phyloP scores from a whole-genome alignment of 2,888 invertebrate genomes.

The Sphaeridia pumilis region DNA sequence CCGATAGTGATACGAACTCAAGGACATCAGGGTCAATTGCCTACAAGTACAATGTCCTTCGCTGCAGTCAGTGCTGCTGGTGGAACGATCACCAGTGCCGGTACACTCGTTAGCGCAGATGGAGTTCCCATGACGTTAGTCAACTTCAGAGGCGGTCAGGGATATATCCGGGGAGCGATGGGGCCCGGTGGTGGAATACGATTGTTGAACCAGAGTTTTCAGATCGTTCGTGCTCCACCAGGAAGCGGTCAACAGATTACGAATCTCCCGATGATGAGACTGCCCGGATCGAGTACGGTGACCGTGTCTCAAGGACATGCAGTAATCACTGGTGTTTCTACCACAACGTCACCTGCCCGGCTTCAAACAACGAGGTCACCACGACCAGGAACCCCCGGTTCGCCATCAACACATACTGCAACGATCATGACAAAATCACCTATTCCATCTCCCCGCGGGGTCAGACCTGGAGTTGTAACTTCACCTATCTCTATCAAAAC shows the following conservation, averaged over 20 bases:
- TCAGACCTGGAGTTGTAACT: conserved; percentile 4
- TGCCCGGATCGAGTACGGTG: conserved; percentile 24
- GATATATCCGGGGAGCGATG: conserved; percentile 11
- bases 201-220: conserved; percentile 17
- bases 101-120: background rate
- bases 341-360: conserved; percentile 12
- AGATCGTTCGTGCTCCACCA: conserved; percentile 23
- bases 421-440: conserved; percentile 21
- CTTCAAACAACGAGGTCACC: conserved; percentile 5
- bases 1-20: conserved; percentile 29
- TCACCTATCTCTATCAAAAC: conserved; percentile 11
- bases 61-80: conserved; percentile 13
- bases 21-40: conserved; percentile 1
- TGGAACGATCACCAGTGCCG: background rate
- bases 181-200: conserved; percentile 27
- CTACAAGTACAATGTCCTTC: conserved; percentile 10
- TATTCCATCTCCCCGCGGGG: conserved; percentile 1
- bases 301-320: conserved; percentile 10
- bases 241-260: conserved; percentile 6
- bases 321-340: conserved; percentile 11
- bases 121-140: background rate
- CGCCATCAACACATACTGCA: conserved; percentile 22
- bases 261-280: conserved; percentile 25
- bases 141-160: conserved; percentile 9
- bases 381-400: conserved; percentile 17